These are phyloP conservation scores for Corydoras maculifer DNA, from an alignment of 2,113 vertebrate genomes.

Conservation along the genomic window DNA sequence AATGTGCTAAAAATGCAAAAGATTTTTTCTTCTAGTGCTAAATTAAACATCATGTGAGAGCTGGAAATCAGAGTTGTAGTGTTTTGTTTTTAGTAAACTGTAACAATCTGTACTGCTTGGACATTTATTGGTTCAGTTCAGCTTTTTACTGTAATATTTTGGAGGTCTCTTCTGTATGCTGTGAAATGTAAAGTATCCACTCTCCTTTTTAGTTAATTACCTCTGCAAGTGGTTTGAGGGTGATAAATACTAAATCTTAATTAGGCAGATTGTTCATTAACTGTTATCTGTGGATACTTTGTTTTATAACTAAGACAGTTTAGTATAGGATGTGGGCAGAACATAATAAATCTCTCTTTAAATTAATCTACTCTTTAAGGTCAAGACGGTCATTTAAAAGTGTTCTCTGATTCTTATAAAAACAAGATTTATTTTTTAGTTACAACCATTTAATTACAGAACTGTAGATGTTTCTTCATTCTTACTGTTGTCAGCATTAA, in stretches of 20 bases:
- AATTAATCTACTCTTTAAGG: constrained; percentile 41
- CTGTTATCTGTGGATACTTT: constrained; percentile 4
- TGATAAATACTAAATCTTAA: constrained; percentile 45
- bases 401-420: constrained; percentile 11
- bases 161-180: too few relatives aligned
- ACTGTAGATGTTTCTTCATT: neutral
- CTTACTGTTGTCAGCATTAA: too few relatives aligned
- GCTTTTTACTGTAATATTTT: too few relatives aligned
- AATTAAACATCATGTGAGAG: too few relatives aligned
- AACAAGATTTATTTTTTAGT: too few relatives aligned
- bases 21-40: too few relatives aligned
- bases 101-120: too few relatives aligned
- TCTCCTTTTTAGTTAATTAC: constrained; percentile 58
- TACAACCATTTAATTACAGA: constrained; percentile 6
- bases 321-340: constrained; percentile 14
- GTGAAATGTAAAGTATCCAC: constrained; percentile 5
- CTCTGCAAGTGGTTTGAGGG: constrained; percentile 50
- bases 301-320: constrained; percentile 12
- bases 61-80: too few relatives aligned
- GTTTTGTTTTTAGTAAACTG: too few relatives aligned
- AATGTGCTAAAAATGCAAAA: too few relatives aligned
- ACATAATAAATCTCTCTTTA: constrained; percentile 34
- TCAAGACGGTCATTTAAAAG: constrained; percentile 35
- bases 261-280: constrained; percentile 33
- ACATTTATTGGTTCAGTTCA: too few relatives aligned